Conservation (phyloP, 1,140 invertebrate genomes). For the Galendromus occidentalis region DNA sequence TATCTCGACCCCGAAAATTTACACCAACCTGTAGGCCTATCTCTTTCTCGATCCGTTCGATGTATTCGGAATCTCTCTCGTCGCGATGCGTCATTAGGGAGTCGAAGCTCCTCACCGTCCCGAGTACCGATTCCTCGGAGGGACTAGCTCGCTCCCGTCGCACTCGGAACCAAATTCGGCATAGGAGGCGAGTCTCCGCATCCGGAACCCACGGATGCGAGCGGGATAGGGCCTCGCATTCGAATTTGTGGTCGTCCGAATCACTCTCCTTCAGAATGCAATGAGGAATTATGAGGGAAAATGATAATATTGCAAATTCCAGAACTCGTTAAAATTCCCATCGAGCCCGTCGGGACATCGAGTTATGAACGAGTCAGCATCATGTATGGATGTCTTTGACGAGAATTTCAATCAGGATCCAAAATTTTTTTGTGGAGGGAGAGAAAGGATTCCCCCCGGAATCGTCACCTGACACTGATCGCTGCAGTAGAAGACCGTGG, state of each 20-base stretch:
- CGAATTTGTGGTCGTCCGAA: background rate
- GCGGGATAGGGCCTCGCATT: background rate
- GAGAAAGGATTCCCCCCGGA: too few species aligned
- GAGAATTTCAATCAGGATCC: too few species aligned
- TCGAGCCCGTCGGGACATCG: too few species aligned
- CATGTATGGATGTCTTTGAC: too few species aligned
- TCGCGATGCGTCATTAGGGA: background rate
- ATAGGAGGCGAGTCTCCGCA: background rate
- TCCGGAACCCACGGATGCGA: background rate
- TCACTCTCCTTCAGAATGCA: background rate
- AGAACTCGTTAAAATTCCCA: too few species aligned
- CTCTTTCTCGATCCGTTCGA: background rate
- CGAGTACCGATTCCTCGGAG: background rate
- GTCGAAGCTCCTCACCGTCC: background rate
- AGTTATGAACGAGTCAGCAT: too few species aligned
- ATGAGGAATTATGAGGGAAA: too few species aligned
- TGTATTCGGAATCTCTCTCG: background rate
- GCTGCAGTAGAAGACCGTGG: background rate
- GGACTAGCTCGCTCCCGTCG: background rate
- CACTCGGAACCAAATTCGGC: background rate
- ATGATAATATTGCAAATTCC: too few species aligned
- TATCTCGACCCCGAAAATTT: background rate
- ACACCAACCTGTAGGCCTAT: background rate
- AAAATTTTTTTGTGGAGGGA: too few species aligned
- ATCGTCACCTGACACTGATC: constrained; percentile 8